phyloP scores from a whole-genome alignment of 2,113 vertebrate genomes.

The Ciconia maguari region DNA sequence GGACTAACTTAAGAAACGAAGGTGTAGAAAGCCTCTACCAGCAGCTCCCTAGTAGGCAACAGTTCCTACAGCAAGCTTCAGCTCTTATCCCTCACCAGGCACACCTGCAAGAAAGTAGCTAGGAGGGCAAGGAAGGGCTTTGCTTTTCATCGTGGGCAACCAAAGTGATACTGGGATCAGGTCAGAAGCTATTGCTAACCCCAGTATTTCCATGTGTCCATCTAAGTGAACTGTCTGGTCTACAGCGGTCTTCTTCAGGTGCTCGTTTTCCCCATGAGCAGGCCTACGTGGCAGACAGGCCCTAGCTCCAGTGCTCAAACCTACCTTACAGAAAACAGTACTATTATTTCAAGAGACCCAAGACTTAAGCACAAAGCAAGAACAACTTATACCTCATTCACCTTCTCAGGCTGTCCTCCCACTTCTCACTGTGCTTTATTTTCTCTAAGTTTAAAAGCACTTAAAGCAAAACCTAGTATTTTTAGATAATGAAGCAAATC shows the following conservation, averaged over 20 bases:
- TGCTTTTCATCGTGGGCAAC: not conserved
- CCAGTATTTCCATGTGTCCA: not conserved
- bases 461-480: not conserved
- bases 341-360: not conserved
- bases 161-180: rapidly evolving
- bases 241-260: not conserved
- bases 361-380: not conserved
- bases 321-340: not conserved
- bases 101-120: not conserved
- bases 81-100: not conserved
- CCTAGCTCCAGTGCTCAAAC: not conserved
- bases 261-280: not conserved
- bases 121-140: not conserved
- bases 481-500: not conserved
- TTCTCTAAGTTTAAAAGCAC: not conserved
- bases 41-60: not conserved
- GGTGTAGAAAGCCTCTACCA: not conserved
- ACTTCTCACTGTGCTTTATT: not conserved
- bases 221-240: not conserved
- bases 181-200: not conserved
- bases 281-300: not conserved
- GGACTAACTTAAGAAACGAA: not conserved
- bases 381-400: not conserved
- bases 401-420: not conserved
- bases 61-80: not conserved